These are phyloP conservation scores for Propsilocerus akamusi DNA, from an alignment of 1,140 invertebrate species.

Conservation along the genomic window DNA sequence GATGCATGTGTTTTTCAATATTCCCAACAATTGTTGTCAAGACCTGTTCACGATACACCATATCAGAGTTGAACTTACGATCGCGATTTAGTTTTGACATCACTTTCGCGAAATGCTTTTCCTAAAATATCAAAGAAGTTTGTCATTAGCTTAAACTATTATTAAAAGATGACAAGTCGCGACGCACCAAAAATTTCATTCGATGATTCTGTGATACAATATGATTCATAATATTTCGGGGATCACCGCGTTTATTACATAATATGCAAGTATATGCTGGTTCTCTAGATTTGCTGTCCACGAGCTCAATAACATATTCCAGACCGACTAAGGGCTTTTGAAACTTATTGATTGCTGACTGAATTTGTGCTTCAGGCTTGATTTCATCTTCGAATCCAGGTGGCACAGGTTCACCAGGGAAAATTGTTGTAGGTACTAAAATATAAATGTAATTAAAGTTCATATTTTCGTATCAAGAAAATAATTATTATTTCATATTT, in stretches of 20 bases:
- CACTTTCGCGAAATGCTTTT: constrained; percentile 18
- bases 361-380: constrained; percentile 29
- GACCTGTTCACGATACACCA: constrained; percentile 5
- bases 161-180: not conserved
- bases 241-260: constrained; percentile 55
- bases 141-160: not conserved
- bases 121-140: constrained; percentile 1
- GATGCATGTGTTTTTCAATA: constrained; percentile 15
- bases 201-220: constrained; percentile 52
- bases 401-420: constrained; percentile 45
- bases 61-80: not conserved
- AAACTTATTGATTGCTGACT: constrained; percentile 30
- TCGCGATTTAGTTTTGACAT: constrained; percentile 8
- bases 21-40: constrained; percentile 9
- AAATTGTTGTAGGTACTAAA: constrained; percentile 21
- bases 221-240: constrained; percentile 52
- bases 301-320: constrained; percentile 51
- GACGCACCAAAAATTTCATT: constrained; percentile 31
- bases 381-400: constrained; percentile 49
- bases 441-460: not conserved
- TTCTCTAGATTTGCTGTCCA: constrained; percentile 37
- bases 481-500: not conserved
- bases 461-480: not conserved
- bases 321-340: constrained; percentile 33
- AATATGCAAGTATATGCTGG: constrained; percentile 52